A percentile compares a stretch with the other conserved stretches of the same genome.
Conservation (phyloP, 2,888 invertebrate genomes). For the Apamea crenata region DNA sequence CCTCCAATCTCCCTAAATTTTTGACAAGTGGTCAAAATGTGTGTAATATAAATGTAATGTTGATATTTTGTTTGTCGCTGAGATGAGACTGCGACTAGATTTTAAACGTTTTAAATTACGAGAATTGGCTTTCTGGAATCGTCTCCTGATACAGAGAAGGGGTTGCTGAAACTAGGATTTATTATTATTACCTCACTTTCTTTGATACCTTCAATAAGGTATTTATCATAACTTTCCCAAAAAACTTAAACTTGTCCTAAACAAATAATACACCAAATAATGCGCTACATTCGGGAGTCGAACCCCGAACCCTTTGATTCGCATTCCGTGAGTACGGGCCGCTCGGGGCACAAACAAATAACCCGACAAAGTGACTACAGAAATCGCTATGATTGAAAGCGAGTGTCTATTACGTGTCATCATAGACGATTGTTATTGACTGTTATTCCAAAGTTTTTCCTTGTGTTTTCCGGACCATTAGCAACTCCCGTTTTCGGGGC, state of each 20-base stretch:
- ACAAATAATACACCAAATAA: slow-evolving; percentile 48
- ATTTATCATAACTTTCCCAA: not conserved
- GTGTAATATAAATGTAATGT: no score
- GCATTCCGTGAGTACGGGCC: slow-evolving; percentile 69
- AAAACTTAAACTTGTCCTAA: slow-evolving; percentile 38
- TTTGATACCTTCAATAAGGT: not conserved
- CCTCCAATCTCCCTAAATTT: no score
- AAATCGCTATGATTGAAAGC: slow-evolving; percentile 73
- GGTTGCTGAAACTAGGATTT: not conserved
- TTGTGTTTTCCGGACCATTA: not conserved
- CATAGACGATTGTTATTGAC: slow-evolving; percentile 1
- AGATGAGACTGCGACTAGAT: not conserved
- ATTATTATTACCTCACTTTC: not conserved
- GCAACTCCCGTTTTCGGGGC: not conserved
- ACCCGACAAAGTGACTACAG: slow-evolving; percentile 75
- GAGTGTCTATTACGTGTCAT: slow-evolving; percentile 61
- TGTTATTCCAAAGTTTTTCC: not conserved
- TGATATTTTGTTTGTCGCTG: not conserved
- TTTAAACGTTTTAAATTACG: not conserved
- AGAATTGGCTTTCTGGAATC: not conserved
- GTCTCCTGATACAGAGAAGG: no score
- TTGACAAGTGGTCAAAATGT: no score
- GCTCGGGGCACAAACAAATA: slow-evolving; percentile 81
- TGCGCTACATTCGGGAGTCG: slow-evolving; percentile 46
- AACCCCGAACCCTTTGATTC: slow-evolving; percentile 72